A percentile compares a stretch with the other conserved stretches of the same genome.
These are phyloP conservation scores for Astreopora myriophthalma DNA, from an alignment of 64 coral and sea anemone genomes.

Conservation along the genomic window DNA sequence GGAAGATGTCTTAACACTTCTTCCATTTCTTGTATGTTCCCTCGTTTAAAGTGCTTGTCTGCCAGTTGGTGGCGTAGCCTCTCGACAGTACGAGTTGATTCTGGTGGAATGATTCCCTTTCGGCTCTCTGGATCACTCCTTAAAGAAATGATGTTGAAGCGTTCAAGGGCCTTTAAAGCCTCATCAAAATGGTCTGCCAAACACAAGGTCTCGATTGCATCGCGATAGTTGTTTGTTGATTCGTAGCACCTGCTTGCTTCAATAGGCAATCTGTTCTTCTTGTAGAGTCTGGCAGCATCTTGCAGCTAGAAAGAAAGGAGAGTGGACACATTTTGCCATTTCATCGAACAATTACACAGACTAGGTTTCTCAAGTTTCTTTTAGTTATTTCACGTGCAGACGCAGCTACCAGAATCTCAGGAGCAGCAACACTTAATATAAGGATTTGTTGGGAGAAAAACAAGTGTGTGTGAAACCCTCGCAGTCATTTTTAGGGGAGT, in stretches of 20 bases:
- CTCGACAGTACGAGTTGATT: constrained; percentile 69
- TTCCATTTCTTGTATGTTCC: constrained; percentile 65
- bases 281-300: constrained; percentile 61
- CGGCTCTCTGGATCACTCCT: constrained; percentile 27
- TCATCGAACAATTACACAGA: too few species aligned
- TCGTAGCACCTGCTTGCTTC: constrained; percentile 71
- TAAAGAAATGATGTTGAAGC: constrained; percentile 50
- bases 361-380: too few species aligned
- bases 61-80: constrained; percentile 77
- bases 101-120: constrained; percentile 73
- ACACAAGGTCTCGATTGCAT: constrained; percentile 68
- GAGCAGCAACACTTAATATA: too few species aligned
- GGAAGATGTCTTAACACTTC: constrained; percentile 67
- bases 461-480: too few species aligned
- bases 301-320: constrained; percentile 47
- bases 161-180: constrained; percentile 60
- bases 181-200: constrained; percentile 38
- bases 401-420: too few species aligned
- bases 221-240: constrained; percentile 53
- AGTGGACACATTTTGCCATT: too few species aligned
- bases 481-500: too few species aligned
- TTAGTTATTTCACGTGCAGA: too few species aligned
- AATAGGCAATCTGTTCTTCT: constrained; percentile 15
- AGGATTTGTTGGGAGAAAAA: too few species aligned
- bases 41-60: constrained; percentile 56